Conservation (phyloP, 2,113 vertebrate species). For the Hyaena hyaena region DNA sequence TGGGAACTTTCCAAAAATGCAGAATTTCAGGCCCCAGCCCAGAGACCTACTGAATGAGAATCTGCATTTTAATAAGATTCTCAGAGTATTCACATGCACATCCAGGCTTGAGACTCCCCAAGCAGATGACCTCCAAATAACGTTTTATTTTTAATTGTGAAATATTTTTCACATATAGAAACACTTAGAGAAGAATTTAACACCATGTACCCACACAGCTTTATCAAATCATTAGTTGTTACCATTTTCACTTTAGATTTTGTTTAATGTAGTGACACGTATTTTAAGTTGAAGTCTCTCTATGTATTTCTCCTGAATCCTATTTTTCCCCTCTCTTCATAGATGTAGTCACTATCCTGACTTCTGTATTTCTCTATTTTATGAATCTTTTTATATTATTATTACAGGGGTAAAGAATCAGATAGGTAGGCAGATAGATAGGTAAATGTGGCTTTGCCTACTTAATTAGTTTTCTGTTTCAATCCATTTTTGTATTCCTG, state of each 20-base stretch:
- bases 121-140: neutral
- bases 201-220: neutral
- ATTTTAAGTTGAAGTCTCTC: neutral
- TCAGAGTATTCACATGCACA: neutral
- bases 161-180: neutral
- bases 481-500: neutral
- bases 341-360: neutral
- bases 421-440: neutral
- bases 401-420: neutral
- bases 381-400: neutral
- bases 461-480: neutral
- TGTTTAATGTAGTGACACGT: neutral
- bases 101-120: neutral
- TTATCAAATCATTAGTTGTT: slow-evolving; percentile 9
- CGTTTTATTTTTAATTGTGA: slow-evolving; percentile 23
- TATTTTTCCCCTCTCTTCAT: neutral
- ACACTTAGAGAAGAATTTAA: neutral
- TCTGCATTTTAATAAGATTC: neutral
- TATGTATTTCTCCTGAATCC: neutral
- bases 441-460: neutral
- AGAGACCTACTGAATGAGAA: neutral
- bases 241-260: slow-evolving; percentile 18
- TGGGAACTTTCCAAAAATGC: neutral
- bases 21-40: neutral
- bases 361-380: neutral